Percentiles rank a stretch among this genome's conserved stretches.
phyloP scores from a whole-genome alignment of 2,888 invertebrate genomes.

The Cryptus viduatorius region DNA sequence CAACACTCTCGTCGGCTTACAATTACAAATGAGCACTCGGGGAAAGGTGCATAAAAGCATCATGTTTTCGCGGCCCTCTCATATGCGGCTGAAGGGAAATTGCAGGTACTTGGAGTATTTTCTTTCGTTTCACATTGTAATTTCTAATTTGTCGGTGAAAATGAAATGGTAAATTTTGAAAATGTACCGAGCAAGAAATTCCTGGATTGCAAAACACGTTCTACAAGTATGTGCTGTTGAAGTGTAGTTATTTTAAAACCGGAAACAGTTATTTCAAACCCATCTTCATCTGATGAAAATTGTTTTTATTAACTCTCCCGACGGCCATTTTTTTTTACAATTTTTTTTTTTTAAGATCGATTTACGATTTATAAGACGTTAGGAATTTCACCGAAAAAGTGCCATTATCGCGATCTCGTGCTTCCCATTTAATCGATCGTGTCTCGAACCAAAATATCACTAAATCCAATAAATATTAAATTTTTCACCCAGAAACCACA shows the following conservation, averaged over 20 bases:
- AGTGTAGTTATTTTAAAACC: too few relatives aligned
- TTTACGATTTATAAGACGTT: too few relatives aligned
- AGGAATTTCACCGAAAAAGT: too few relatives aligned
- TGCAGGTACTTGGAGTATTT: not conserved
- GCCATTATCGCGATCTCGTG: not conserved
- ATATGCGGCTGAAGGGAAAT: not conserved
- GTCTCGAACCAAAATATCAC: not conserved
- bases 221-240: too few relatives aligned
- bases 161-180: too few relatives aligned
- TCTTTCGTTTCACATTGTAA: not conserved
- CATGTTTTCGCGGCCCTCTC: not conserved
- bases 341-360: too few relatives aligned
- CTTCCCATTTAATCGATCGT: not conserved
- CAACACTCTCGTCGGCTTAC: not conserved
- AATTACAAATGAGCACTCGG: conserved; percentile 4
- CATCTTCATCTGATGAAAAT: too few relatives aligned
- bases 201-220: too few relatives aligned
- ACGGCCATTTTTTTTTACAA: too few relatives aligned
- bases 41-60: not conserved
- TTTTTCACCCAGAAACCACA: not conserved
- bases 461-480: not conserved
- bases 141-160: not conserved
- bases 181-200: too few relatives aligned
- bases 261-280: too few relatives aligned
- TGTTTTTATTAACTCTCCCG: too few relatives aligned